These are phyloP conservation scores for Rousettus leschenaultii DNA, from an alignment of 2,113 vertebrate genomes.

Conservation along the genomic window DNA sequence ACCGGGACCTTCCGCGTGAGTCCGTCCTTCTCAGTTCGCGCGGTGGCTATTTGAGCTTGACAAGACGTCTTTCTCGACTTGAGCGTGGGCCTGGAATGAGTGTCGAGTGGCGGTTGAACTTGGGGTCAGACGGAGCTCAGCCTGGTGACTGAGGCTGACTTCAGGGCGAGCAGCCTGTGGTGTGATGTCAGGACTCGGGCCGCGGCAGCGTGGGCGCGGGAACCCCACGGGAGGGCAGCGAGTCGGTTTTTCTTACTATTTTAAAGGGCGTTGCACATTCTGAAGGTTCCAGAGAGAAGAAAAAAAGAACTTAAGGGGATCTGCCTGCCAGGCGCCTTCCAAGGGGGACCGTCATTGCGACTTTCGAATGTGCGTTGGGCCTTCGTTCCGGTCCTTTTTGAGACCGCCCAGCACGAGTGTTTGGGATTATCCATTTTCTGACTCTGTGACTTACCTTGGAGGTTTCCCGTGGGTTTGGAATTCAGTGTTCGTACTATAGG, in stretches of 20 bases:
- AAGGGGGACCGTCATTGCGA: background rate
- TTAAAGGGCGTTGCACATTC: background rate
- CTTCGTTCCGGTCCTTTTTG: background rate
- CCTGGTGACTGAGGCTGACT: background rate
- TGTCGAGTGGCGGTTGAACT: background rate
- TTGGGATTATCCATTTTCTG: background rate
- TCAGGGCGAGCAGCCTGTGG: background rate
- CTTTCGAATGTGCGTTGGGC: background rate
- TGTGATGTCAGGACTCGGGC: background rate
- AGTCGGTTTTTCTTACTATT: background rate
- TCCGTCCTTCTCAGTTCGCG: slow-evolving; percentile 30
- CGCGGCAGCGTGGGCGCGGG: background rate
- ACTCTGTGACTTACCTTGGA: background rate
- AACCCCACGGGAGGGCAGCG: background rate
- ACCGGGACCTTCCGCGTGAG: background rate
- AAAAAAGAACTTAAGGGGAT: background rate
- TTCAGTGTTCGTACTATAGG: background rate
- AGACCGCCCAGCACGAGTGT: background rate
- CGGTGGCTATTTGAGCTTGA: background rate
- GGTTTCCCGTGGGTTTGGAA: background rate
- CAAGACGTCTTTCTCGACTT: background rate
- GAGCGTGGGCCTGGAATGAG: background rate
- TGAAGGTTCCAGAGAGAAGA: background rate
- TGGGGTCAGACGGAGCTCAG: background rate
- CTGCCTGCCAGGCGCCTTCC: background rate